A percentile compares a stretch with the other conserved stretches of the same genome.
Evolutionary conservation across 2,888 invertebrate species (phyloP).

Genomic region (Plemyria rubiginata): DNA sequence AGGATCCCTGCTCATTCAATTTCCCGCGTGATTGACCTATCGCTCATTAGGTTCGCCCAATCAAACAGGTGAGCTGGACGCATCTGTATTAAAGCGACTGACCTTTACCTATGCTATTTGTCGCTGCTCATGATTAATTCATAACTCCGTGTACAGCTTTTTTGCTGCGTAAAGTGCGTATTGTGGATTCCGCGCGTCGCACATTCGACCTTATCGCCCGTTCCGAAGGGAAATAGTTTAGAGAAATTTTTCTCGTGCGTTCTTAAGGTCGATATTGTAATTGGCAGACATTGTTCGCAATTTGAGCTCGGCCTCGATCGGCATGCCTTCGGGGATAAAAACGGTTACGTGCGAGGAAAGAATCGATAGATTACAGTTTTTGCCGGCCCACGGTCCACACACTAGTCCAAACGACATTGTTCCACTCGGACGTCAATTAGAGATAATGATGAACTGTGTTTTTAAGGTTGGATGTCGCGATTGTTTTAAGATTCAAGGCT

Average conservation of each 20-base stretch:
- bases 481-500: conserved; percentile 55
- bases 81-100: conserved; percentile 74
- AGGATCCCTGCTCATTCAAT: conserved; percentile 16
- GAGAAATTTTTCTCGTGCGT: conserved; percentile 49
- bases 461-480: conserved; percentile 60
- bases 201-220: conserved; percentile 47
- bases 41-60: conserved; percentile 49
- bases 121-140: conserved; percentile 78
- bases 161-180: conserved; percentile 71
- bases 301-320: conserved; percentile 62
- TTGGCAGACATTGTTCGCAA: conserved; percentile 62
- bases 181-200: conserved; percentile 50
- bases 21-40: conserved; percentile 36
- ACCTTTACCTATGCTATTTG: conserved; percentile 80
- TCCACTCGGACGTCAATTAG: conserved; percentile 75
- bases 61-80: conserved; percentile 66
- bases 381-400: conserved; percentile 53
- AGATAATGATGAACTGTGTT: conserved; percentile 75
- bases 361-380: conserved; percentile 80
- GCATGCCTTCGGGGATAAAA: conserved; percentile 74
- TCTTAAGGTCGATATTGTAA: conserved; percentile 72
- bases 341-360: conserved; percentile 70
- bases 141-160: conserved; percentile 62
- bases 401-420: conserved; percentile 75
- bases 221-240: conserved; percentile 42